phyloP scores from a whole-genome alignment of 1,140 invertebrate species.

The Drosophila rufa region DNA sequence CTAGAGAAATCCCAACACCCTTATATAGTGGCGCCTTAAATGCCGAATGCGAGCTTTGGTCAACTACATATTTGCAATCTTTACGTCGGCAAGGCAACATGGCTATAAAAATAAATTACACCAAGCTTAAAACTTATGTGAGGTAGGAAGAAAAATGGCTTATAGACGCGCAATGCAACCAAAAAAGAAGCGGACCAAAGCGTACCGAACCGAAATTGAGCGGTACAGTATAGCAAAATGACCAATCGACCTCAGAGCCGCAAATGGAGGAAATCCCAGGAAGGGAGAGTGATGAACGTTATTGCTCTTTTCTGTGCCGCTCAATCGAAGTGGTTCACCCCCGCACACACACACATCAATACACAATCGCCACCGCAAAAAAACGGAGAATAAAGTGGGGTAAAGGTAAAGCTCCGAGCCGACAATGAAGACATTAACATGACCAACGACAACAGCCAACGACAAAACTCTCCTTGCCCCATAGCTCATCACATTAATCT shows the following conservation, averaged over 20 bases:
- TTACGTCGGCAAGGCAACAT: slow-evolving; percentile 70
- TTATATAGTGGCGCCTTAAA: slow-evolving; percentile 47
- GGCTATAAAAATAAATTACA: slow-evolving; percentile 83
- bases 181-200: slow-evolving; percentile 32
- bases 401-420: slow-evolving; percentile 74
- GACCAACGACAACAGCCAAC: slow-evolving; percentile 73
- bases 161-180: slow-evolving; percentile 71
- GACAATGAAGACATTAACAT: slow-evolving; percentile 84
- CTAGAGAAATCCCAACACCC: slow-evolving; percentile 35
- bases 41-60: slow-evolving; percentile 49
- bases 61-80: slow-evolving; percentile 81
- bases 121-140: slow-evolving; percentile 81
- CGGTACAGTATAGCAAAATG: slow-evolving; percentile 56
- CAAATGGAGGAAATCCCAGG: slow-evolving; percentile 20
- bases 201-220: slow-evolving; percentile 15
- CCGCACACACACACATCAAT: slow-evolving; percentile 33
- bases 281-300: slow-evolving; percentile 71
- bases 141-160: slow-evolving; percentile 77
- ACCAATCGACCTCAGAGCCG: slow-evolving; percentile 69
- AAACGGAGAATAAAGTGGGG: slow-evolving; percentile 13
- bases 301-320: slow-evolving; percentile 61
- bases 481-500: slow-evolving; percentile 82
- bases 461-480: slow-evolving; percentile 72
- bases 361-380: slow-evolving; percentile 8
- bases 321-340: slow-evolving; percentile 61